A percentile compares a stretch with the other conserved stretches of the same genome.
These are phyloP conservation scores for Netelia inedita DNA, from an alignment of 2,888 invertebrate genomes.

Conservation along the genomic window DNA sequence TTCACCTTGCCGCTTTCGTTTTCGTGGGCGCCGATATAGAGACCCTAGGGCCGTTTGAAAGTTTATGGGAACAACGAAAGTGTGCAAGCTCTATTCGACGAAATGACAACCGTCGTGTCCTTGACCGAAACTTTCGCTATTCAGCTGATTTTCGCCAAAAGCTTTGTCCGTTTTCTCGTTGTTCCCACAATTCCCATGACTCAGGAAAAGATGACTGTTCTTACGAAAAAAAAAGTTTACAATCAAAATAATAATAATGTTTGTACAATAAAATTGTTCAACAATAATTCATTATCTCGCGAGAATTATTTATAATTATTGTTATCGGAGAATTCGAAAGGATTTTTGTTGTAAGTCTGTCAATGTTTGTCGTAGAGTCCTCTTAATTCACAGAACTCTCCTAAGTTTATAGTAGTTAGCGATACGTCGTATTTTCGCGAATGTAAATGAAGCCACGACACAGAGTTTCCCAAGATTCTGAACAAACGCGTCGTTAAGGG, in stretches of 20 bases:
- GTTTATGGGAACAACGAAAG: conserved; percentile 26
- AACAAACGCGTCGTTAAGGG: background rate
- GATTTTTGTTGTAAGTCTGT: too few relatives aligned
- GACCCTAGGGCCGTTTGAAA: conserved; percentile 33
- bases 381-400: too few relatives aligned
- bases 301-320: too few relatives aligned
- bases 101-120: background rate
- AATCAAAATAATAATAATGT: background rate
- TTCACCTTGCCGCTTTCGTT: conserved; percentile 22
- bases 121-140: background rate
- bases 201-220: background rate
- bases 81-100: background rate
- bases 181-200: background rate
- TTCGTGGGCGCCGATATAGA: conserved; percentile 1
- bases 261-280: too few relatives aligned
- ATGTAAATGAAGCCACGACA: background rate
- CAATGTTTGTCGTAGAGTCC: too few relatives aligned
- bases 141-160: background rate
- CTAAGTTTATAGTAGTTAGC: too few relatives aligned
- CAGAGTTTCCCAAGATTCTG: background rate
- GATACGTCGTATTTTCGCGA: too few relatives aligned
- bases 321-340: too few relatives aligned
- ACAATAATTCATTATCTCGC: too few relatives aligned
- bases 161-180: background rate
- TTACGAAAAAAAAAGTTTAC: background rate